Percentiles rank a stretch among this genome's conserved stretches.
Conservation (phyloP, 2,888 invertebrate genomes). For the Heteropelma amictum region DNA sequence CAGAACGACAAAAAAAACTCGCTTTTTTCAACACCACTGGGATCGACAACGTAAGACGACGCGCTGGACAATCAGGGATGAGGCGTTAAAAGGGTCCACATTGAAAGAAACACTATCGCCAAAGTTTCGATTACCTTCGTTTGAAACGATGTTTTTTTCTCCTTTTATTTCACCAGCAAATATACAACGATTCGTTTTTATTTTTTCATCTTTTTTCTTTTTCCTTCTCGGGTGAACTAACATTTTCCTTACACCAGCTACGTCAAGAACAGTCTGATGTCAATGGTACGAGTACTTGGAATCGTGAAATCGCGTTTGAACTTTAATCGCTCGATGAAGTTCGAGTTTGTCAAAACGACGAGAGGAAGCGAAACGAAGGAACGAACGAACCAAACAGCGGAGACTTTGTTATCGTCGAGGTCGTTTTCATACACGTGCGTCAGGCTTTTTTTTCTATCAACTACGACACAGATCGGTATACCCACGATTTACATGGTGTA, state of each 20-base stretch:
- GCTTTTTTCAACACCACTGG: too few species aligned
- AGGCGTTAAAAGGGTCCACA: conserved; percentile 58
- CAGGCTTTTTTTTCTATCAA: neutral
- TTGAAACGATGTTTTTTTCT: conserved; percentile 45
- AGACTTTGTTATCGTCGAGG: too few species aligned
- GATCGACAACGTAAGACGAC: conserved; percentile 3
- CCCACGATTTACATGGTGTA: too few species aligned
- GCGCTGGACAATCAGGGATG: conserved; percentile 52
- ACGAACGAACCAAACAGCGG: neutral
- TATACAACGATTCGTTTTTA: conserved; percentile 68
- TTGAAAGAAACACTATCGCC: conserved; percentile 68
- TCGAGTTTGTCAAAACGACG: neutral
- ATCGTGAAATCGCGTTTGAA: conserved; percentile 24
- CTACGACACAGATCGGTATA: neutral
- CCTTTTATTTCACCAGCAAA: conserved; percentile 65
- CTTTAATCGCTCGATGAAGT: conserved; percentile 28
- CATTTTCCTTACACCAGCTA: conserved; percentile 63
- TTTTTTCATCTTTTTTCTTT: conserved; percentile 38
- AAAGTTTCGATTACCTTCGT: conserved; percentile 68
- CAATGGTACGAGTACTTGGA: conserved; percentile 35
- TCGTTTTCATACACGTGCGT: neutral
- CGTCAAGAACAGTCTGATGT: conserved; percentile 56
- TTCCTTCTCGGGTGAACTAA: conserved; percentile 52
- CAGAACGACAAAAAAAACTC: conserved; percentile 3
- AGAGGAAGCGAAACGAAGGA: neutral